Conservation (phyloP, 2,113 vertebrate genomes). For the Corythornis cristatus region DNA sequence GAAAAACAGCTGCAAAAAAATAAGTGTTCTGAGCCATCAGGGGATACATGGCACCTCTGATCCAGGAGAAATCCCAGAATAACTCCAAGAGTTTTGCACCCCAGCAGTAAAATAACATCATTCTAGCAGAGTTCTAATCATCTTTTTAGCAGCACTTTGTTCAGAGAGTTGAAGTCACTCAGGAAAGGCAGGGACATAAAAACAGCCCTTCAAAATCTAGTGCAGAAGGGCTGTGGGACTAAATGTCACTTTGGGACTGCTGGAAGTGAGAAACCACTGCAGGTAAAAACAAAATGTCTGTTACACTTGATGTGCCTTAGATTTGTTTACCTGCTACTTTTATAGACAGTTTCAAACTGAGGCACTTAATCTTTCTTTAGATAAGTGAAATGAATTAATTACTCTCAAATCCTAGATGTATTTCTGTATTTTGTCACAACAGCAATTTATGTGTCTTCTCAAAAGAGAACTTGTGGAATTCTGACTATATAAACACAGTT, state of each 20-base stretch:
- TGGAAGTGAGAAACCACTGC: constrained; percentile 22
- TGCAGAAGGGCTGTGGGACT: neutral
- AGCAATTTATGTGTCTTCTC: constrained; percentile 31
- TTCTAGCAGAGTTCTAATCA: neutral
- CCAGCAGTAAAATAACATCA: neutral
- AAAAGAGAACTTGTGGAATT: neutral
- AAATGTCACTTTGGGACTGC: neutral
- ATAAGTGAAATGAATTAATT: constrained; percentile 46
- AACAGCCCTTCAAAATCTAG: neutral
- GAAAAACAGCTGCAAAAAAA: neutral
- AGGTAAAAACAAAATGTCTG: neutral
- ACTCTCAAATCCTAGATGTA: constrained; percentile 15
- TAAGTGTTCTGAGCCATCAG: neutral
- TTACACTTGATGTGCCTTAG: neutral
- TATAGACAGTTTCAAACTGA: constrained; percentile 19
- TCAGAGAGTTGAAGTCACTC: neutral
- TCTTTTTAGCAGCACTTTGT: neutral
- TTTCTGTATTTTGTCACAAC: constrained; percentile 56
- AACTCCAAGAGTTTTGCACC: neutral
- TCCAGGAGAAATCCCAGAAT: neutral
- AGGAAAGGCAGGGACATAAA: neutral
- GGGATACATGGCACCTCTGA: neutral
- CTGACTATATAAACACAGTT: neutral
- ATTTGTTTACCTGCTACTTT: constrained; percentile 39
- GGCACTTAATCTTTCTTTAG: constrained; percentile 3